Evolutionary conservation across 2,113 vertebrate species (phyloP), one percentile per base, ranked within the genome.

Genomic region (Mystacornis crossleyi): DNA sequence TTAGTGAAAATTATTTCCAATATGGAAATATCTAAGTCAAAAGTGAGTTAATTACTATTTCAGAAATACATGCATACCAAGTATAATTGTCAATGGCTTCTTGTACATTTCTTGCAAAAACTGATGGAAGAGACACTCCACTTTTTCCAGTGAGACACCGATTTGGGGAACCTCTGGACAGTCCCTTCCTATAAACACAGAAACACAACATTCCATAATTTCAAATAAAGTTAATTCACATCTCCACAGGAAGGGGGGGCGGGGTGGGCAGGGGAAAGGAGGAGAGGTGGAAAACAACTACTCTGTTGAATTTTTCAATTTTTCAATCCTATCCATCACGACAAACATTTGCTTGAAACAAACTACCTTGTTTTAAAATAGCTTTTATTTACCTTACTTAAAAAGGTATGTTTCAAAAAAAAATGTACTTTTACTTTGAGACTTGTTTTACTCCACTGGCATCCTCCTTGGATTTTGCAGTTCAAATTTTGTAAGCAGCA

Each of bases 81-180:
- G 92, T 85, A 65, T 95, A 97, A 84, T 70, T 95, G 51, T 95
- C 48, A 50, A 98, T 98, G 47, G 96, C 97, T 95, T 97, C 98
- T 72, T 97, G 96, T 19, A 98, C 95, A 71, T 95, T 95, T 96
- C 60, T 97, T 29, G 96, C 95, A 94, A 98, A 98, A 61, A 97
- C 78, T 51, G 81, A 47, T 91, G 97, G 97, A 81, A 98, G 95
- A 92, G 88, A 94, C 28, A 86, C 89, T 65, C 82, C 78, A 60
- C 33, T 94, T 93, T 95, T 98, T 51, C 91, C 95, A 28, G 91
- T 93, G 65, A 96, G 61, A 66, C 78, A 89, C 5, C 3, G 60
- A 62, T 81, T 95, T 54, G 83, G 60, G 23, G 78, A 81, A 91
- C 61, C 69, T 85, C 91, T 96, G 54, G 90, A 96, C n/a, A 98